Percentiles rank a stretch among this genome's conserved stretches.
These are phyloP conservation scores for Idaea biselata DNA, from an alignment of 2,888 invertebrate genomes.

Conservation along the genomic window DNA sequence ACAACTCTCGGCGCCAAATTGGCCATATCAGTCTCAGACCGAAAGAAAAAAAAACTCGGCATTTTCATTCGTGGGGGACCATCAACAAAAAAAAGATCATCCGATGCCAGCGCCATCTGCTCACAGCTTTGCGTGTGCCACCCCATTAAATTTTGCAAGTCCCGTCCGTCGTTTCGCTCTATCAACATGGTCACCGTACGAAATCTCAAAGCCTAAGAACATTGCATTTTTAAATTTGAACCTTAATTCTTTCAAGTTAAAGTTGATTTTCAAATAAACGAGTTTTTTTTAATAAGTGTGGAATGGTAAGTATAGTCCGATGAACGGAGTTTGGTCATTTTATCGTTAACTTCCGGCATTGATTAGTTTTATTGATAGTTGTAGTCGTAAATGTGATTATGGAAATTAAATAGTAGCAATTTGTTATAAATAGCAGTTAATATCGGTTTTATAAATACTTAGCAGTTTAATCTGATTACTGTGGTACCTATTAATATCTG, in stretches of 20 bases:
- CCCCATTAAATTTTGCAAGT: constrained; percentile 29
- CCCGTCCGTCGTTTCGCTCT: constrained; percentile 40
- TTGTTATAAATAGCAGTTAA: neutral
- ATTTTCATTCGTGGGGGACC: too few relatives aligned
- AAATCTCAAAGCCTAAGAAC: constrained; percentile 25
- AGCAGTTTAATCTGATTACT: too few relatives aligned
- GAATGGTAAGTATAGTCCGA: neutral
- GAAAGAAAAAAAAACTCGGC: too few relatives aligned
- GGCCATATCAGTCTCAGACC: too few relatives aligned
- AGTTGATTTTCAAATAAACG: neutral
- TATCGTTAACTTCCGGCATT: constrained; percentile 4
- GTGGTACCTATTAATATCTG: too few relatives aligned
- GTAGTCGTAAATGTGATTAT: neutral
- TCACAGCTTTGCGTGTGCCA: too few relatives aligned
- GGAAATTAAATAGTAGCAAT: constrained; percentile 2
- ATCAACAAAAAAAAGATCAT: too few relatives aligned
- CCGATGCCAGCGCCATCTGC: too few relatives aligned
- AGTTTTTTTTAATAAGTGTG: neutral
- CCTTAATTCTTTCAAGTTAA: neutral
- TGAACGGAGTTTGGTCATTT: neutral
- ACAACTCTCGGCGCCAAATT: too few relatives aligned
- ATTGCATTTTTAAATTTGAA: constrained; percentile 10
- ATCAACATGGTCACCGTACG: constrained; percentile 44
- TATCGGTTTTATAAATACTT: neutral
- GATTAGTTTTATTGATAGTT: constrained; percentile 3